Conservation (phyloP, 1,140 invertebrate species). For the Hirudo medicinalis region DNA sequence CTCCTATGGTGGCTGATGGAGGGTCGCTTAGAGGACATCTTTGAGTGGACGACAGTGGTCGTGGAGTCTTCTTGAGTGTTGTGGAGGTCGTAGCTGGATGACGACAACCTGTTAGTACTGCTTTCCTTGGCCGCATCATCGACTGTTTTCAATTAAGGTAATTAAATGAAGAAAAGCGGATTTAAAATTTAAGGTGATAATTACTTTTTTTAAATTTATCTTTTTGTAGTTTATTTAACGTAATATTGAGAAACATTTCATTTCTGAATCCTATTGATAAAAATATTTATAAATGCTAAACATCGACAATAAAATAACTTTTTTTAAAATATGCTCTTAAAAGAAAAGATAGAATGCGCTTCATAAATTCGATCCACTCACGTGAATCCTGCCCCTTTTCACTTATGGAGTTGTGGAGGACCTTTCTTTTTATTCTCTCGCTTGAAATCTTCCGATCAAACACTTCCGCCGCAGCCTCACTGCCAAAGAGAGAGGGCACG, state of each 20-base stretch:
- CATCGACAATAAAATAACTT: too few species aligned
- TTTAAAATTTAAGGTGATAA: too few species aligned
- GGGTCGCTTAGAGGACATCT: background rate
- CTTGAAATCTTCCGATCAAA: too few species aligned
- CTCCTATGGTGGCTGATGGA: background rate
- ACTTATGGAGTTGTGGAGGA: too few species aligned
- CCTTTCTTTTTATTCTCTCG: too few species aligned
- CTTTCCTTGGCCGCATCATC: background rate
- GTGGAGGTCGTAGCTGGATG: background rate
- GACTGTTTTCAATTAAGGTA: background rate
- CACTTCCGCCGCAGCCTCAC: too few species aligned
- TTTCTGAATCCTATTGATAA: background rate
- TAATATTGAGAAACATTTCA: background rate
- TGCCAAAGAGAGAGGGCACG: too few species aligned
- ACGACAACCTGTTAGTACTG: background rate
- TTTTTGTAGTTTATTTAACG: background rate
- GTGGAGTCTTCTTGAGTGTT: background rate
- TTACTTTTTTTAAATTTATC: too few species aligned
- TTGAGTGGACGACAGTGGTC: background rate
- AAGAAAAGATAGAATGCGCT: too few species aligned
- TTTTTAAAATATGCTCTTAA: too few species aligned
- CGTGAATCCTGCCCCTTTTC: too few species aligned
- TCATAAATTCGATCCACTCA: too few species aligned
- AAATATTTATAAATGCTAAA: background rate
- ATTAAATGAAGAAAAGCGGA: background rate